Conservation (phyloP, 2,797 vertebrate species). For the Callimico goeldii region DNA sequence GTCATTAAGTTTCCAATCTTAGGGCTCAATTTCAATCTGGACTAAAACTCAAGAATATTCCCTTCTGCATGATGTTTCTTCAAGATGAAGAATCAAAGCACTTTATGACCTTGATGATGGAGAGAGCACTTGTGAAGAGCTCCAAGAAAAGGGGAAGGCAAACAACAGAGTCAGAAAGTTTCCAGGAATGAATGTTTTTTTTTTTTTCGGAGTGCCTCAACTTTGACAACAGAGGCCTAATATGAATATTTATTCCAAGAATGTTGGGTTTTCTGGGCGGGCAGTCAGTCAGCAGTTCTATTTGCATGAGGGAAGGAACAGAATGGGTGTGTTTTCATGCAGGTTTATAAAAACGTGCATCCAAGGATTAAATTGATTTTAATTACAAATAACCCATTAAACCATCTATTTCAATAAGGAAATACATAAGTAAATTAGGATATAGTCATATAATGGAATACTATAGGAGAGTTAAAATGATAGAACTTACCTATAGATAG, state of each 20-base stretch:
- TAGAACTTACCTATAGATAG: background rate
- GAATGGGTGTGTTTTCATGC: background rate
- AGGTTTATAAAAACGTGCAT: background rate
- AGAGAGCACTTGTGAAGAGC: background rate
- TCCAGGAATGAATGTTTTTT: background rate
- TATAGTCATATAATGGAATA: background rate
- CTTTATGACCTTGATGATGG: background rate
- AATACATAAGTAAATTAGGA: background rate
- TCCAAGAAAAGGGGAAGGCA: background rate
- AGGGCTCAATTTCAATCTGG: background rate
- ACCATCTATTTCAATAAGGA: background rate
- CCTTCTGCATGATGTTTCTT: background rate
- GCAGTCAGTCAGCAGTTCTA: background rate
- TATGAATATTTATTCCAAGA: background rate
- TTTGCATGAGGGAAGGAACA: background rate
- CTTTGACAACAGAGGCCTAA: background rate
- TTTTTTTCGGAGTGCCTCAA: background rate
- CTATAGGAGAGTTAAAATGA: background rate
- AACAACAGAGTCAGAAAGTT: background rate
- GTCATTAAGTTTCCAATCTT: background rate
- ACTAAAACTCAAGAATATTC: background rate
- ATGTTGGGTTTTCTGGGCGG: background rate
- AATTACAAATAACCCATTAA: background rate
- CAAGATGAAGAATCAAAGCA: background rate
- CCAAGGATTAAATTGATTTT: background rate